Evolutionary conservation across 2,888 invertebrate genomes (phyloP).

Genomic region (Ischnus inquisitorius): DNA sequence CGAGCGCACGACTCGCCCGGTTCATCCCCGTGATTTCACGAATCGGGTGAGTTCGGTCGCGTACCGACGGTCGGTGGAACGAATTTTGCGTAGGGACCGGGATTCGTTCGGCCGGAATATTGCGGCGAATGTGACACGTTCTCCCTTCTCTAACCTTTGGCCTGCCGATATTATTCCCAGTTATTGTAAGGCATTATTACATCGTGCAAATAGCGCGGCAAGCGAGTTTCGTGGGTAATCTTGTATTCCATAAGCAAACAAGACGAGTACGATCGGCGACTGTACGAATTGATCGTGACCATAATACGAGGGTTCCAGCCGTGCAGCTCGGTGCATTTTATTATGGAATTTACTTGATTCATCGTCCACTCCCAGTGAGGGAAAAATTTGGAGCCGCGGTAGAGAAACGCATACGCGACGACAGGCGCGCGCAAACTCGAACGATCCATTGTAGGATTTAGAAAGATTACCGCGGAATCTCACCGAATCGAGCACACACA

Average conservation of each 20-base stretch:
- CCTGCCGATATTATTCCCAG: slow-evolving; percentile 60
- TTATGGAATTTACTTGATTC: slow-evolving; percentile 83
- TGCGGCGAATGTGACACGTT: slow-evolving; percentile 71
- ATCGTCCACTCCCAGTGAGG: slow-evolving; percentile 53
- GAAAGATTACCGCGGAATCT: slow-evolving; percentile 54
- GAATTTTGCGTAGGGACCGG: slow-evolving; percentile 74
- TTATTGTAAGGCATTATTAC: slow-evolving; percentile 74
- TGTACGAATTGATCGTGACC: slow-evolving; percentile 57
- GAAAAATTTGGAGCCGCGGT: not conserved
- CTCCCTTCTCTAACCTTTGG: slow-evolving; percentile 11
- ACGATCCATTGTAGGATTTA: slow-evolving; percentile 55
- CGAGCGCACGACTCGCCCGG: not conserved
- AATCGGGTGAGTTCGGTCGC: slow-evolving; percentile 64
- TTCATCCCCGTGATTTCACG: slow-evolving; percentile 52
- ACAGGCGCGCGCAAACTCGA: slow-evolving; percentile 53
- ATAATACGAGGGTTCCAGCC: slow-evolving; percentile 54
- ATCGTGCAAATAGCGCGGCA: slow-evolving; percentile 57
- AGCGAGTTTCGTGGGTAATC: slow-evolving; percentile 71
- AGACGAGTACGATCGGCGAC: slow-evolving; percentile 31
- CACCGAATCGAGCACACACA: not conserved
- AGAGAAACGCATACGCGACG: slow-evolving; percentile 52
- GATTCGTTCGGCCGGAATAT: slow-evolving; percentile 74
- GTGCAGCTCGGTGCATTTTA: slow-evolving; percentile 83
- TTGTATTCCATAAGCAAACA: slow-evolving; percentile 54
- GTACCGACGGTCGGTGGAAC: slow-evolving; percentile 59